Conservation (phyloP, 2,888 invertebrate genomes). For the Morinoia aosen region DNA sequence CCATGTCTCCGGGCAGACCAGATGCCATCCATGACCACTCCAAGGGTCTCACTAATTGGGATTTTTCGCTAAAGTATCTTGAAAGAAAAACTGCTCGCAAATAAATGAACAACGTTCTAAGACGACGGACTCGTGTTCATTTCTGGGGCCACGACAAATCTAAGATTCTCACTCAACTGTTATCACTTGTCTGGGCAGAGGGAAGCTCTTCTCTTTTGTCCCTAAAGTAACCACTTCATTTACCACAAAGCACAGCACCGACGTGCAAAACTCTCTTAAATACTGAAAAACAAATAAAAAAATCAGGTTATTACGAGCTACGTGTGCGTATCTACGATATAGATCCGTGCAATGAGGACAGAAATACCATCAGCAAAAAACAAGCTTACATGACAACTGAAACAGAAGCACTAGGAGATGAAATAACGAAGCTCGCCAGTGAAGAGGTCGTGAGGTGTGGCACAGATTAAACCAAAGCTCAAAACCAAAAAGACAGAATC, state of each 20-base stretch:
- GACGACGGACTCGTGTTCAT: not conserved
- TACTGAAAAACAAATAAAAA: not conserved
- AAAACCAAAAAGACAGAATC: not conserved
- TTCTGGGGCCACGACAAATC: not conserved
- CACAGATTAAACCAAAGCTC: not conserved
- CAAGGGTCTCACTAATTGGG: not conserved
- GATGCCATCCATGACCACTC: constrained; percentile 33
- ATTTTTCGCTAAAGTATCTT: not conserved
- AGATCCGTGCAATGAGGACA: too few relatives aligned
- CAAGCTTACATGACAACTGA: not conserved
- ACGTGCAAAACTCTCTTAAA: not conserved
- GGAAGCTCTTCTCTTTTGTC: not conserved
- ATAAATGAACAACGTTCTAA: not conserved
- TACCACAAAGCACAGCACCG: not conserved
- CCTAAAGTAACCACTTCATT: not conserved
- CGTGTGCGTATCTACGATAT: too few relatives aligned
- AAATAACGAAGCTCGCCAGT: not conserved
- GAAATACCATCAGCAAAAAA: too few relatives aligned
- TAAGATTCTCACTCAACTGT: not conserved
- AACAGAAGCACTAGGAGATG: not conserved
- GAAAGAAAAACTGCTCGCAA: not conserved
- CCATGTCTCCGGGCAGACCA: constrained; percentile 33
- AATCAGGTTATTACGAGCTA: too few relatives aligned
- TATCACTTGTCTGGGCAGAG: not conserved
- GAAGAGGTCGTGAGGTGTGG: not conserved